Evolutionary conservation across 2,888 invertebrate species (phyloP).

Genomic region (Acrobasis repandana): DNA sequence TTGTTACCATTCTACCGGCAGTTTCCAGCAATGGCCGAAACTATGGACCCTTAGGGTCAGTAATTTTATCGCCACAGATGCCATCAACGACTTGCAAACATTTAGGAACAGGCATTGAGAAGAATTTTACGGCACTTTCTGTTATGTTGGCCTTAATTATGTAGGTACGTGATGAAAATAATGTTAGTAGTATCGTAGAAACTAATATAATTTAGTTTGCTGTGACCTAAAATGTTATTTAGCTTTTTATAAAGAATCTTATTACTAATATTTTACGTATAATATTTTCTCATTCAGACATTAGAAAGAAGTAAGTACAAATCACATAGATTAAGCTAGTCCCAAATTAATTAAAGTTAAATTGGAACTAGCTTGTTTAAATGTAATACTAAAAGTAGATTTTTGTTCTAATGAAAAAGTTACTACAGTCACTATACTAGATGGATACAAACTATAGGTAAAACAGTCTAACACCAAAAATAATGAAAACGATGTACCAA

Average conservation of each 20-base stretch:
- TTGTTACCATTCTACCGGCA: not conserved
- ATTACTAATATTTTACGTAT: too few species aligned
- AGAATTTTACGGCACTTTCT: slow-evolving; percentile 17
- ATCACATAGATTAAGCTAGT: too few species aligned
- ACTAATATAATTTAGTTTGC: too few species aligned
- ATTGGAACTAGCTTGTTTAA: too few species aligned
- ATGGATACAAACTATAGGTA: not conserved
- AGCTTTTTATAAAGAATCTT: too few species aligned
- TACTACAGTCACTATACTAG: not conserved
- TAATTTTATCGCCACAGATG: slow-evolving; percentile 18
- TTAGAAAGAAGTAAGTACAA: too few species aligned
- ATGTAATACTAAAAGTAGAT: too few species aligned
- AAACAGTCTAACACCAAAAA: not conserved
- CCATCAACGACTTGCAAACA: slow-evolving; percentile 15
- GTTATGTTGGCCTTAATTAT: slow-evolving; percentile 8
- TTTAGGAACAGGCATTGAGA: slow-evolving; percentile 18
- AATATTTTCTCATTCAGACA: too few species aligned
- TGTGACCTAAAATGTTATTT: too few species aligned
- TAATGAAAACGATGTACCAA: slow-evolving; percentile 1
- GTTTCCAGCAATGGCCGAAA: slow-evolving; percentile 8
- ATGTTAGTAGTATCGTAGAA: too few species aligned
- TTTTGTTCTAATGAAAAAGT: too few species aligned
- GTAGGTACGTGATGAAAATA: slow-evolving; percentile 3
- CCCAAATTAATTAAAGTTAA: too few species aligned
- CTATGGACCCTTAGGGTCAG: slow-evolving; percentile 6